Percentiles rank a stretch among this genome's conserved stretches.
These are phyloP conservation scores for Gallinago nigripennis DNA, from an alignment of 2,797 vertebrate genomes.

Conservation along the genomic window DNA sequence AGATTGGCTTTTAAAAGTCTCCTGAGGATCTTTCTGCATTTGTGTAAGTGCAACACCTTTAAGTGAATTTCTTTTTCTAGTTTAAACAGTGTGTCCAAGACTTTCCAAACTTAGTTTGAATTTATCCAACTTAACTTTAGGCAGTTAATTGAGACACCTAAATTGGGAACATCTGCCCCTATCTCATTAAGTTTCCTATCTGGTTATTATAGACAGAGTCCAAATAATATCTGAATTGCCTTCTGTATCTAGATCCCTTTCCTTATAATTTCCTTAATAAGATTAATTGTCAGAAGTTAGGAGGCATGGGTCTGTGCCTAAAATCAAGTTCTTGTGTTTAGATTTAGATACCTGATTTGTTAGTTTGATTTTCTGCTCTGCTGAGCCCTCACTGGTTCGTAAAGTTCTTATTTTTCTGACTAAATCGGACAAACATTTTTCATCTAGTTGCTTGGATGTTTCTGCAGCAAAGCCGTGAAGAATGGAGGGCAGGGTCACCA, in stretches of 20 bases:
- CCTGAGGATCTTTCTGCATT: not conserved
- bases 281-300: not conserved
- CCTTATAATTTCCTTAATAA: not conserved
- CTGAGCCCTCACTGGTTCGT: not conserved
- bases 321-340: not conserved
- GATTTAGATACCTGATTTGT: not conserved
- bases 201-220: not conserved
- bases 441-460: constrained; percentile 28
- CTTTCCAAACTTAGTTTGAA: not conserved
- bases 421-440: not conserved
- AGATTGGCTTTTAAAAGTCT: not conserved
- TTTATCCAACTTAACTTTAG: not conserved
- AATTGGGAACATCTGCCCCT: not conserved
- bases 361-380: not conserved
- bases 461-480: not conserved
- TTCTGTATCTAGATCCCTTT: not conserved
- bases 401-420: constrained; percentile 6
- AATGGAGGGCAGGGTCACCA: not conserved
- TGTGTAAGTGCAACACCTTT: not conserved
- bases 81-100: not conserved
- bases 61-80: not conserved
- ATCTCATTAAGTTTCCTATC: not conserved
- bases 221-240: not conserved
- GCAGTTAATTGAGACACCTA: not conserved
- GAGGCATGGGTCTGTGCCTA: not conserved